Evolutionary conservation across 2,113 vertebrate genomes (phyloP), one percentile per base, ranked within the genome.

Genomic region (Dasypus novemcinctus): DNA sequence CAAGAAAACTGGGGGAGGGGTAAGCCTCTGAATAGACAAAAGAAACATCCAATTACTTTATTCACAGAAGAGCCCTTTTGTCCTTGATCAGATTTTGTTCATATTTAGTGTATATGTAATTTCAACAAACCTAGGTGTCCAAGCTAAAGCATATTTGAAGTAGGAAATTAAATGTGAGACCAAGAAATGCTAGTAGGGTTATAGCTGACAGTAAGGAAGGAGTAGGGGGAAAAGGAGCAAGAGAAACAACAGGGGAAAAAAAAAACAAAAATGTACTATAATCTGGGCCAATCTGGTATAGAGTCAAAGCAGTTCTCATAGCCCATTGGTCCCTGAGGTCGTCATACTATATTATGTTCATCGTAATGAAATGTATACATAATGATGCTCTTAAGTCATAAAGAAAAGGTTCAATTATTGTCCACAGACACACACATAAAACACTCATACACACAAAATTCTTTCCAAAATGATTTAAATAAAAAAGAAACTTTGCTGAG

Each of bases 351-450:
- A 88, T 97, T 94, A 93, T 96, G 96, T 95, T 91, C 94, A 91
- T 95, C 93, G 86, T 91, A 96, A 96, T 96, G 89, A 95, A 96
- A 96, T 85, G 85, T 88, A 96, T 96, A 88, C 80, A 87, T 97
- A 97, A 97, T 94, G 88, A 94, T 86, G 78, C 83, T 68, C 43
- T 87, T 83, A 95, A 96, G 78, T 95, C 95, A 93, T 95, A 91
- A 95, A 97, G 95, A 97, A 97, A 93, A 94, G 87, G 63, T 76
- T 76, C 81, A 80, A 76, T 94, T 95, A 94, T 95, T 85, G 88
- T 71, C 46, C 52, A 52, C 33, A 69, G 64, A 94, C 75, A 95
- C 64, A 82, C 52, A 54, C 52, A 54, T 12, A 49, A 49, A 49
- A 49, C 49, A 66, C 46, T 49, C 20, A 69, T 33, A 64, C 33